phyloP scores from a whole-genome alignment of 2,888 invertebrate genomes.

The Elgonia sp. region DNA sequence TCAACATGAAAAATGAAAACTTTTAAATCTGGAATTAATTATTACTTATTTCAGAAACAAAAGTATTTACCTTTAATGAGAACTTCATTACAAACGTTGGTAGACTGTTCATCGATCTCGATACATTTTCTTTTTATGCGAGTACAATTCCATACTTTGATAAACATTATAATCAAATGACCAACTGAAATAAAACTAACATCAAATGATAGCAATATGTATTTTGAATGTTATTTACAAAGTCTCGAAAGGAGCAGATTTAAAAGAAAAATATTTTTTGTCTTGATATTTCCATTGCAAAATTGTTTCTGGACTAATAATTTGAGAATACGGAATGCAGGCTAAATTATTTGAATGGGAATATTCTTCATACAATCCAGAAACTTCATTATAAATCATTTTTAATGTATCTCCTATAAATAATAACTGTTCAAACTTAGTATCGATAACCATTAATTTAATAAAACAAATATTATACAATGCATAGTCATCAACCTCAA shows the following conservation, averaged over 20 bases:
- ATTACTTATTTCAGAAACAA: too few species aligned
- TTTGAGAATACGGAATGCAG: constrained; percentile 1
- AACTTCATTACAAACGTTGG: too few species aligned
- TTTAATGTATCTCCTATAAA: constrained; percentile 25
- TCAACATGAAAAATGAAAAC: too few species aligned
- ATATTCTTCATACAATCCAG: constrained; percentile 28
- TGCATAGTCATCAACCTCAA: constrained; percentile 15
- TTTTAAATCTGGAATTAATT: too few species aligned
- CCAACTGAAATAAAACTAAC: too few species aligned
- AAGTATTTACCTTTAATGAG: too few species aligned
- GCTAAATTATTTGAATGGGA: background rate
- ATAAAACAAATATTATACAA: constrained; percentile 31
- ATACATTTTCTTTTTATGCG: too few species aligned
- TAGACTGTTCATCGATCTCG: too few species aligned
- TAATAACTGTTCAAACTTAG: constrained; percentile 25
- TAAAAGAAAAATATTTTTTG: constrained; percentile 24
- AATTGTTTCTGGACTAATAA: constrained; percentile 36
- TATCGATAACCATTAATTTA: constrained; percentile 15
- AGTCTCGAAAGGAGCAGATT: constrained; percentile 34
- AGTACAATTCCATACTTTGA: too few species aligned
- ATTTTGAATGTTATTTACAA: background rate
- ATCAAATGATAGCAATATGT: too few species aligned
- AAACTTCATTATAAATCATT: constrained; percentile 30
- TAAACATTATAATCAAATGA: too few species aligned
- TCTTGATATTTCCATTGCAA: constrained; percentile 31